Conservation (phyloP, 2,888 invertebrate species). For the Pardosa pseudoannulata region DNA sequence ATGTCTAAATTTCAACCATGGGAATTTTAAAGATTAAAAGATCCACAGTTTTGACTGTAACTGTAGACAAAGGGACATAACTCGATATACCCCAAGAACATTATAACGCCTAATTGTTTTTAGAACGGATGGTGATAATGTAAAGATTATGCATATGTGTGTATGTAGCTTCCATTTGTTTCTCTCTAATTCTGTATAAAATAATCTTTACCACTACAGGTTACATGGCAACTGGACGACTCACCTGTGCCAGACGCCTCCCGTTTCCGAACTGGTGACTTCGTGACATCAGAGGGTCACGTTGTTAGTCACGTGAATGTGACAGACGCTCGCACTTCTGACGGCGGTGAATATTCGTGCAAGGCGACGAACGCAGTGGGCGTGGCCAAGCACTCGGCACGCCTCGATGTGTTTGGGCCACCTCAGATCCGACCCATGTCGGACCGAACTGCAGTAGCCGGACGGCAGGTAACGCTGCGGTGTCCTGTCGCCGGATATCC, state of each 20-base stretch:
- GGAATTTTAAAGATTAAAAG: no score
- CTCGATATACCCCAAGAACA: no score
- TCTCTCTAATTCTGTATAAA: no score
- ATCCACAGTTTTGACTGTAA: no score
- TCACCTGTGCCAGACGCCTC: slow-evolving; percentile 43
- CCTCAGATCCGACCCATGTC: slow-evolving; percentile 88
- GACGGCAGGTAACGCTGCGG: slow-evolving; percentile 84
- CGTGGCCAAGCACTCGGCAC: slow-evolving; percentile 82
- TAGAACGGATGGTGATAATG: no score
- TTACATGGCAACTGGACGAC: slow-evolving; percentile 74
- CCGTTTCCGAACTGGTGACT: slow-evolving; percentile 74
- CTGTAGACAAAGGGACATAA: no score
- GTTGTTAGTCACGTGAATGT: slow-evolving; percentile 77
- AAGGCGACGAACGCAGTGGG: slow-evolving; percentile 77
- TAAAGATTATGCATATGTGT: no score
- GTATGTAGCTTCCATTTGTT: no score
- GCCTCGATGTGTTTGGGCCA: slow-evolving; percentile 88
- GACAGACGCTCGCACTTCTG: slow-evolving; percentile 76
- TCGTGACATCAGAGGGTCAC: slow-evolving; percentile 76
- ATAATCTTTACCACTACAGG: no score
- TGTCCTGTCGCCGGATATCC: slow-evolving; percentile 97
- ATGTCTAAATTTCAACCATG: no score
- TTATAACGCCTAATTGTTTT: no score
- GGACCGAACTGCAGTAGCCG: slow-evolving; percentile 88
- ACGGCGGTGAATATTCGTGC: slow-evolving; percentile 77